Conservation (phyloP, 2,113 vertebrate species). For the Solenodon paradoxus region DNA sequence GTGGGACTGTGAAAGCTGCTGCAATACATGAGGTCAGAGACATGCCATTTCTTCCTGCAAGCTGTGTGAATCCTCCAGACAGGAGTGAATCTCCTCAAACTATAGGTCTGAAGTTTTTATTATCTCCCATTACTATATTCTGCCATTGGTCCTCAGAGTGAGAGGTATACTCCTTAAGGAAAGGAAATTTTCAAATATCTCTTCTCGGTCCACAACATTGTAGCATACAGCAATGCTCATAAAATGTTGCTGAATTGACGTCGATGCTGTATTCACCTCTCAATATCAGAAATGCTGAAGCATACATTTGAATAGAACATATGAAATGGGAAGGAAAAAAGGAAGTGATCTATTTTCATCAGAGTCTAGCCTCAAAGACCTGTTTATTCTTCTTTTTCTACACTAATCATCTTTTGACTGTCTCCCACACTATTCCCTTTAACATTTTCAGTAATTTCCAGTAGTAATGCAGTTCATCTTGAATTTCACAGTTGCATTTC, state of each 20-base stretch:
- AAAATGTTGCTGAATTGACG: background rate
- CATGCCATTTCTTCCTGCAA: background rate
- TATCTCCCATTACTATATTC: background rate
- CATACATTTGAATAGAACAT: background rate
- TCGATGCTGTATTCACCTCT: background rate
- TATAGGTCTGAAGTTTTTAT: background rate
- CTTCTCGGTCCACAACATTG: background rate
- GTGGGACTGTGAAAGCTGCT: background rate
- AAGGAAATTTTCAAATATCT: background rate
- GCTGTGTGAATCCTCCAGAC: background rate
- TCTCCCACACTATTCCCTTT: background rate
- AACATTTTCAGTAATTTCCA: background rate
- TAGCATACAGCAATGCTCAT: background rate
- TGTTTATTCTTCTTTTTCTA: background rate
- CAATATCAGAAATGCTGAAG: background rate
- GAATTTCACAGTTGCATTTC: slow-evolving; percentile 10
- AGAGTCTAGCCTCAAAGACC: background rate
- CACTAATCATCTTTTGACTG: background rate
- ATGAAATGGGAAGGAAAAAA: background rate
- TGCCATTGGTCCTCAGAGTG: background rate
- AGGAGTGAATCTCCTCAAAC: too few relatives aligned
- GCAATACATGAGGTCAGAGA: background rate
- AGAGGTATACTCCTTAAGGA: background rate
- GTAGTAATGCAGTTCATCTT: background rate
- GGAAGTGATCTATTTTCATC: background rate